Conservation (phyloP, 2,113 vertebrate species). For the Salvelinus alpinus region DNA sequence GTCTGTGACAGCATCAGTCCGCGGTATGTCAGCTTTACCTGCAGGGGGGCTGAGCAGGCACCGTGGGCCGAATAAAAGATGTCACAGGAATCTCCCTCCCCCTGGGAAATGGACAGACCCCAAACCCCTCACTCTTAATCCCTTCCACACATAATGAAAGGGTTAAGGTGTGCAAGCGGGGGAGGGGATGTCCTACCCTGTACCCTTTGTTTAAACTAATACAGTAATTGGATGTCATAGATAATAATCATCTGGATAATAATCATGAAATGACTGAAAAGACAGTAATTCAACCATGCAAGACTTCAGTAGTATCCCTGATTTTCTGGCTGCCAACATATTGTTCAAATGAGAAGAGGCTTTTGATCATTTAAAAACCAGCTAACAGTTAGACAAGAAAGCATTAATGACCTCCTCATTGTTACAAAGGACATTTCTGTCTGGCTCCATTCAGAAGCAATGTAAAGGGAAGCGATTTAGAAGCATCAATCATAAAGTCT, state of each 20-base stretch:
- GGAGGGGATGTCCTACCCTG: conserved; percentile 1
- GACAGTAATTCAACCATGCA: background rate
- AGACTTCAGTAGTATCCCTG: conserved; percentile 9
- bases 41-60: conserved; percentile 33
- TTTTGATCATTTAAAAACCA: conserved; percentile 61
- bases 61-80: background rate
- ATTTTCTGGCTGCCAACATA: conserved; percentile 4
- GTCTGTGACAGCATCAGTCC: conserved; percentile 36
- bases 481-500: background rate
- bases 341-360: conserved; percentile 63
- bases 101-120: conserved; percentile 41
- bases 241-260: conserved; percentile 8
- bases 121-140: conserved; percentile 24
- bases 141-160: conserved; percentile 24
- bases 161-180: conserved; percentile 31
- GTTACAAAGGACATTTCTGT: conserved; percentile 44
- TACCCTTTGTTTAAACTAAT: conserved; percentile 35
- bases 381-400: conserved; percentile 56
- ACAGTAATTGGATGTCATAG: background rate
- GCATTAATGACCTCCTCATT: conserved; percentile 42
- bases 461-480: background rate
- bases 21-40: conserved; percentile 39
- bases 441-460: conserved; percentile 3
- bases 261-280: background rate
- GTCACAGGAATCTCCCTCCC: conserved; percentile 14